A percentile compares a stretch with the other conserved stretches of the same genome.
These are phyloP conservation scores for Cygnus olor DNA, from an alignment of 2,797 vertebrate genomes.

Conservation along the genomic window DNA sequence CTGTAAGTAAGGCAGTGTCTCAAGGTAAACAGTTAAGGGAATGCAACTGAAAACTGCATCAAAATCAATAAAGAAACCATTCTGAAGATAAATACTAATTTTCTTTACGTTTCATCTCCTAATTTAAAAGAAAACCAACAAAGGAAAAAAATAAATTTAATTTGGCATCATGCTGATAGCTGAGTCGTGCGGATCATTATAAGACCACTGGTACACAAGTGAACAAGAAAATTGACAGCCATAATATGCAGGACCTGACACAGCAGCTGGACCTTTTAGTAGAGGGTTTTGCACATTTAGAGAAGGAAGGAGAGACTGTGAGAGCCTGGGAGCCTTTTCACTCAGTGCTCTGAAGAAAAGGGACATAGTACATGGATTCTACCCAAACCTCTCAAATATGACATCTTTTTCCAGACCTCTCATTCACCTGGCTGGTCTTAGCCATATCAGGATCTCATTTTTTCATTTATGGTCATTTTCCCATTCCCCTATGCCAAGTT, in stretches of 20 bases:
- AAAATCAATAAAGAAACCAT: background rate
- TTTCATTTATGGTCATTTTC: background rate
- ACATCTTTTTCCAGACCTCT: background rate
- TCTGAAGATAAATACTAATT: background rate
- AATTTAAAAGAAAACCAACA: background rate
- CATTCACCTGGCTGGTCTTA: background rate
- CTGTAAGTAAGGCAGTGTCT: background rate
- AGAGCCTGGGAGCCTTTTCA: background rate
- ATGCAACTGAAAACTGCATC: background rate
- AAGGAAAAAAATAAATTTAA: background rate
- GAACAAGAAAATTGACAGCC: background rate
- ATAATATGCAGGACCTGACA: background rate
- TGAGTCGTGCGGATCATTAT: accelerated
- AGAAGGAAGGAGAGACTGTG: background rate
- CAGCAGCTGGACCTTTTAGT: background rate
- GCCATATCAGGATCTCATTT: accelerated
- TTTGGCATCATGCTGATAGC: background rate
- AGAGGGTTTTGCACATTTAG: background rate
- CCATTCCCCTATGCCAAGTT: background rate
- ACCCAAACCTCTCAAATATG: background rate
- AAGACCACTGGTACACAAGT: background rate
- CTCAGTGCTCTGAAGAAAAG: background rate
- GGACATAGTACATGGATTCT: background rate
- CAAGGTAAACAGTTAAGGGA: background rate
- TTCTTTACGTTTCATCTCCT: background rate